These are phyloP conservation scores for Lucilia sericata DNA, from an alignment of 1,140 invertebrate species.

Conservation along the genomic window DNA sequence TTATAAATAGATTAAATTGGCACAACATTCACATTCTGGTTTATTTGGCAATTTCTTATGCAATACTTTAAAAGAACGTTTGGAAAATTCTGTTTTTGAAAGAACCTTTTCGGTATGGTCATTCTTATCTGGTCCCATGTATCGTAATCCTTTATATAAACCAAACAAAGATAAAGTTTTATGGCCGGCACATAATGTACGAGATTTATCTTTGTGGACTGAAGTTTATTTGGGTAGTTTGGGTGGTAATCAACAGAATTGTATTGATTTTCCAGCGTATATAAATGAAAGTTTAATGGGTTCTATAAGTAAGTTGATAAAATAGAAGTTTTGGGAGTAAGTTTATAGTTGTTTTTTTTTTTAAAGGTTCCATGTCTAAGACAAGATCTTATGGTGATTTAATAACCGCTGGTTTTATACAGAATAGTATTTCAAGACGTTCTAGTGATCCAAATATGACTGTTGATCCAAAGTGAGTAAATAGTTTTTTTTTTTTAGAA, in stretches of 20 bases:
- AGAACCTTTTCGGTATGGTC: conserved; percentile 90
- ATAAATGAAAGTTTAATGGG: conserved; percentile 67
- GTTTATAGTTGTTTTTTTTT: background rate
- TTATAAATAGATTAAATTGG: conserved; percentile 85
- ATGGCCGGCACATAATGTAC: conserved; percentile 86
- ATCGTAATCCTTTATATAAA: conserved; percentile 89
- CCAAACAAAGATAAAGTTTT: conserved; percentile 75
- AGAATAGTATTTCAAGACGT: conserved; percentile 74
- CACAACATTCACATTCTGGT: conserved; percentile 94
- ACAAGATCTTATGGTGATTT: conserved; percentile 86
- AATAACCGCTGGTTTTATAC: conserved; percentile 74
- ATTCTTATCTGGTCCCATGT: conserved; percentile 81
- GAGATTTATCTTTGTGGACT: conserved; percentile 86
- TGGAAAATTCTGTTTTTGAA: conserved; percentile 75
- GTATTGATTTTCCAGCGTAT: conserved; percentile 57
- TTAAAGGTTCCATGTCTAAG: conserved; percentile 75
- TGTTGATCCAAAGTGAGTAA: conserved; percentile 72
- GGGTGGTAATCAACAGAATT: conserved; percentile 60
- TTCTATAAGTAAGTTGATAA: conserved; percentile 56
- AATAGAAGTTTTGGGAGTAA: conserved; percentile 19
- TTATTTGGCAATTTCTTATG: conserved; percentile 97
- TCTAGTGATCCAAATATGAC: conserved; percentile 86
- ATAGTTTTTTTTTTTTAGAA: too few species aligned
- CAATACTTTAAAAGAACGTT: conserved; percentile 85
- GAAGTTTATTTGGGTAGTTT: conserved; percentile 82